Evolutionary conservation across 1,140 invertebrate species (phyloP).

Genomic region (Aleiodes sp.): DNA sequence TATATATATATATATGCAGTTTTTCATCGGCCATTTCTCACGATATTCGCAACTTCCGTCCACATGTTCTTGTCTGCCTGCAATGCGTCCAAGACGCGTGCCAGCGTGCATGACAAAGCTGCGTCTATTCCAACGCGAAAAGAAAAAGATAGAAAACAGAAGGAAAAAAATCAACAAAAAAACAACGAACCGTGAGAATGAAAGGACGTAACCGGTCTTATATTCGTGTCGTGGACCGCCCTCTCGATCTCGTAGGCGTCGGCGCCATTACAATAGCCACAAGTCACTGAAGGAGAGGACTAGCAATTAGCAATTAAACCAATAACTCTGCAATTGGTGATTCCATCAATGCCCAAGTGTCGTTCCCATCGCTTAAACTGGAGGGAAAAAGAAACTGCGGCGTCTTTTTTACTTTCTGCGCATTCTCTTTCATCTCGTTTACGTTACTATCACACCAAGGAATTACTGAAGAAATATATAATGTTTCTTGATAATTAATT

Average conservation of each 20-base stretch:
- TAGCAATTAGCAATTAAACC: conserved; percentile 63
- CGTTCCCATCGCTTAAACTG: conserved; percentile 50
- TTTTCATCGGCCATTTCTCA: conserved; percentile 25
- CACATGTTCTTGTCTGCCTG: not conserved
- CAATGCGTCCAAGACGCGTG: not conserved
- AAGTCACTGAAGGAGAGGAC: conserved; percentile 37
- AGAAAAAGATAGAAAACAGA: too few species aligned
- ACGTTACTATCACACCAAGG: not conserved
- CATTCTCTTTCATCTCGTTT: conserved; percentile 14
- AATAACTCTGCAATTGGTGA: conserved; percentile 60
- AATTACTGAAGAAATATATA: too few species aligned
- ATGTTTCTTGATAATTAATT: conserved; percentile 6
- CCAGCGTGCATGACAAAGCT: not conserved
- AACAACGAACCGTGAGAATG: conserved; percentile 33
- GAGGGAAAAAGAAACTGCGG: conserved; percentile 19
- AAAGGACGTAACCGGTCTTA: conserved; percentile 13
- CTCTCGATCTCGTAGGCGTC: conserved; percentile 41
- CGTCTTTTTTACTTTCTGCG: conserved; percentile 2
- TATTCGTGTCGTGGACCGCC: conserved; percentile 25
- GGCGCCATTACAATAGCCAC: conserved; percentile 44
- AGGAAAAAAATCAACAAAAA: too few species aligned
- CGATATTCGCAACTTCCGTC: conserved; percentile 20
- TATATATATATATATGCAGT: not conserved
- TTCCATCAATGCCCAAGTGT: conserved; percentile 53
- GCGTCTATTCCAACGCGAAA: too few species aligned